These are phyloP conservation scores for Apis florea DNA, from an alignment of 1,140 invertebrate genomes.

Conservation along the genomic window DNA sequence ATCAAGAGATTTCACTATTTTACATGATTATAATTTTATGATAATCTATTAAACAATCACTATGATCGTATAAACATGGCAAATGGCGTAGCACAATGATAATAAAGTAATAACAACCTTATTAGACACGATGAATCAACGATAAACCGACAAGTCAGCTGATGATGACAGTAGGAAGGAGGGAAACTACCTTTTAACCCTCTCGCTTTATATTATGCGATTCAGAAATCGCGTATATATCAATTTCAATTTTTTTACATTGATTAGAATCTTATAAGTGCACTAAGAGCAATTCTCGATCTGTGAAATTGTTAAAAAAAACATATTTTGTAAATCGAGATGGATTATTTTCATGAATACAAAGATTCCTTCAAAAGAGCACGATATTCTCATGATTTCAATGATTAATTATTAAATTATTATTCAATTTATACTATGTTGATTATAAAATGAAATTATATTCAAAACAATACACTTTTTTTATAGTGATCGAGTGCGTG, in stretches of 20 bases:
- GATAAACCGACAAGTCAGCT: slow-evolving; percentile 50
- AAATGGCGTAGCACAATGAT: background rate
- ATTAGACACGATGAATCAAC: slow-evolving; percentile 11
- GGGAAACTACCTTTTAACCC: background rate
- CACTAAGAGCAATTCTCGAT: background rate
- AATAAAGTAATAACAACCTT: slow-evolving; percentile 38
- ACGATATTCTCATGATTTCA: background rate
- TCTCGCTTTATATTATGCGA: background rate
- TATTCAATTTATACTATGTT: background rate
- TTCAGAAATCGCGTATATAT: background rate
- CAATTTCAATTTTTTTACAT: background rate
- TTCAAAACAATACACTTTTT: background rate
- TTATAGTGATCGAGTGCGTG: background rate
- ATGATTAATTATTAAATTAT: background rate
- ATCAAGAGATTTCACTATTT: background rate
- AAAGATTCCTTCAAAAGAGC: background rate
- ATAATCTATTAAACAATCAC: background rate
- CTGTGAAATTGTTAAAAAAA: background rate
- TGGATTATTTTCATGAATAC: background rate
- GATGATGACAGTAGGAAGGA: slow-evolving; percentile 45
- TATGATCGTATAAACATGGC: background rate
- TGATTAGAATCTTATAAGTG: background rate
- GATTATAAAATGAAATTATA: background rate
- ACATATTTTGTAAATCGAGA: background rate
- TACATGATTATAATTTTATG: background rate